Conservation (phyloP, 2,113 vertebrate species). For the Thunnus thynnus region DNA sequence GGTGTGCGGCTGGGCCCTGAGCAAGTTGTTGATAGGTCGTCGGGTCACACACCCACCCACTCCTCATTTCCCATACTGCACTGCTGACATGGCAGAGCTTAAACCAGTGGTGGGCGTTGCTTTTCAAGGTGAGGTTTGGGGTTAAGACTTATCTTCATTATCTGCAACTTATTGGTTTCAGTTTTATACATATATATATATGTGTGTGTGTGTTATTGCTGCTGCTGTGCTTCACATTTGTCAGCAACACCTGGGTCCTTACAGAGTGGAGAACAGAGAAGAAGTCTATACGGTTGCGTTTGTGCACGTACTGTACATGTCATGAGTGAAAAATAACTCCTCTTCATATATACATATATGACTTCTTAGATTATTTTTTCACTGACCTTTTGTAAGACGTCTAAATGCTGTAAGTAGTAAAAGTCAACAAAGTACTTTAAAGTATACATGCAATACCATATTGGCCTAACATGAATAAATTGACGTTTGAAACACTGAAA, state of each 20-base stretch:
- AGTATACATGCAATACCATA: too few relatives aligned
- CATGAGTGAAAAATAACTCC: too few relatives aligned
- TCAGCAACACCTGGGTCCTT: background rate
- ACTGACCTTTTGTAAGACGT: too few relatives aligned
- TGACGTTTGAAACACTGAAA: too few relatives aligned
- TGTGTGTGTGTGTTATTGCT: background rate
- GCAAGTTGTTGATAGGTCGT: constrained; percentile 73
- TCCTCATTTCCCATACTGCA: constrained; percentile 78
- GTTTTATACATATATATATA: constrained; percentile 11
- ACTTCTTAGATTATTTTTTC: too few relatives aligned
- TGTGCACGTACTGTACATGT: too few relatives aligned
- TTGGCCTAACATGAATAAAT: too few relatives aligned
- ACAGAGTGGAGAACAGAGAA: background rate
- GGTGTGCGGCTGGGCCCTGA: constrained; percentile 64
- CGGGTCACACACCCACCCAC: constrained; percentile 81
- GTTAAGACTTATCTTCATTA: constrained; percentile 66
- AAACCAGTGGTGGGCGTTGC: constrained; percentile 71
- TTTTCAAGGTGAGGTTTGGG: constrained; percentile 75
- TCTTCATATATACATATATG: too few relatives aligned
- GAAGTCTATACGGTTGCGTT: too few relatives aligned
- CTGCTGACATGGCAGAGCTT: constrained; percentile 72
- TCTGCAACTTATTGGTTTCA: constrained; percentile 56
- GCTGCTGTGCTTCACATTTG: constrained; percentile 11
- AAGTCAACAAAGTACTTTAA: too few relatives aligned
- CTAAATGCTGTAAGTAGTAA: too few relatives aligned